These are phyloP conservation scores for Troides aeacus DNA, from an alignment of 2,888 invertebrate genomes.

Conservation along the genomic window DNA sequence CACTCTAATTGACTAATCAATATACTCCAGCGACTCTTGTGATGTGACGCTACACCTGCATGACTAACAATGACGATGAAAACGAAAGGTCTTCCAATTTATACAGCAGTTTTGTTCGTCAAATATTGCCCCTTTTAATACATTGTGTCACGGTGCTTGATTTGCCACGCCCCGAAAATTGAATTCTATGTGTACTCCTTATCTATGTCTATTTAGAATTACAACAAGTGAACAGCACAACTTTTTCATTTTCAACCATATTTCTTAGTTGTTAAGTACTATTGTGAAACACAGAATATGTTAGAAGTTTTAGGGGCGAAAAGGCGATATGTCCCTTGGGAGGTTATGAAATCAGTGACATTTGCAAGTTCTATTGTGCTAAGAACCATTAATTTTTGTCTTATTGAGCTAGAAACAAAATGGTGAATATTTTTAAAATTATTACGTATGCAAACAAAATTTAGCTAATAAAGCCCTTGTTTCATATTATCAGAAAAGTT, in stretches of 20 bases:
- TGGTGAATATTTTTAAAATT: constrained; percentile 33
- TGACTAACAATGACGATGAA: constrained; percentile 57
- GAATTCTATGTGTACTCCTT: constrained; percentile 74
- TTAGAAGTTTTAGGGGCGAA: constrained; percentile 68
- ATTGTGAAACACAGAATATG: constrained; percentile 37
- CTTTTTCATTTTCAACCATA: constrained; percentile 43
- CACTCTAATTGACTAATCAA: constrained; percentile 67
- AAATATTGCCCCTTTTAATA: constrained; percentile 77
- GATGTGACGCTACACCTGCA: constrained; percentile 52
- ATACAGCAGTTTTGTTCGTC: constrained; percentile 70
- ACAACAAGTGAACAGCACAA: constrained; percentile 42
- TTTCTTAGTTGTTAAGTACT: constrained; percentile 36
- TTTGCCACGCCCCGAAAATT: constrained; percentile 80
- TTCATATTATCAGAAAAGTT: no score
- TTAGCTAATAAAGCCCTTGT: no score
- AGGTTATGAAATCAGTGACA: constrained; percentile 84
- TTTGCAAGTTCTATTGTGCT: constrained; percentile 82
- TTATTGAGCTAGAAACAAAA: constrained; percentile 77
- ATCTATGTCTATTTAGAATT: constrained; percentile 54
- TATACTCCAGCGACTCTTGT: constrained; percentile 49
- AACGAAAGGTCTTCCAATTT: constrained; percentile 68
- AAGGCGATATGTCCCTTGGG: constrained; percentile 78
- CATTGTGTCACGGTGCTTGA: constrained; percentile 78
- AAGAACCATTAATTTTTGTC: constrained; percentile 78
- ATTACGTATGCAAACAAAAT: no score